Evolutionary conservation across 2,797 vertebrate genomes (phyloP).

Genomic region (Xenopus petersii): DNA sequence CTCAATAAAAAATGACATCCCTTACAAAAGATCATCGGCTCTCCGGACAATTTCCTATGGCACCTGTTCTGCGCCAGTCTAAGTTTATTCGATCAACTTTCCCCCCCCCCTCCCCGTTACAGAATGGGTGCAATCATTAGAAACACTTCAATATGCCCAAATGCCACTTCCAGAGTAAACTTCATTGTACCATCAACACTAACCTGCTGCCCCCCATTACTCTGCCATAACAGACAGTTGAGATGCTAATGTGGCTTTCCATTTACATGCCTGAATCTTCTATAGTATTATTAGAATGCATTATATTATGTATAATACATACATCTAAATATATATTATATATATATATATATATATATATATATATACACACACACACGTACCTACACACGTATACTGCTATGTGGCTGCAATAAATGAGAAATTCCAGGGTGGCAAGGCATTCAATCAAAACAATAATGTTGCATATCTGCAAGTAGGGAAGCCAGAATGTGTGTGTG

Average conservation of each 20-base stretch:
- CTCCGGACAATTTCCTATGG: conserved; percentile 4
- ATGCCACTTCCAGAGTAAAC: conserved; percentile 69
- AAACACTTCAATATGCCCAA: conserved; percentile 18
- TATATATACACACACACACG: not conserved
- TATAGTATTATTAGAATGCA: conserved; percentile 32
- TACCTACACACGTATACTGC: not conserved
- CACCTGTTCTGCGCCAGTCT: conserved; percentile 9
- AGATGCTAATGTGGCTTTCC: conserved; percentile 62
- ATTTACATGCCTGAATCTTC: conserved; percentile 58
- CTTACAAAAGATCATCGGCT: conserved; percentile 3
- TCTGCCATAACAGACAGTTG: conserved; percentile 56
- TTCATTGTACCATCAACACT: conserved; percentile 66
- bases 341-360: not conserved
- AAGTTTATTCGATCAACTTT: conserved; percentile 28
- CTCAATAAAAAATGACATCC: conserved; percentile 13
- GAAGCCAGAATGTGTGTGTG: not conserved
- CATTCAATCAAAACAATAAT: conserved; percentile 55
- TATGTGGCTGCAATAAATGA: not conserved
- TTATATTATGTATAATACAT: not conserved
- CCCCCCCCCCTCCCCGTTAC: not conserved
- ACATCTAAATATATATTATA: too few relatives aligned
- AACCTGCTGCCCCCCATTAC: conserved; percentile 63
- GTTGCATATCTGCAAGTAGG: conserved; percentile 33
- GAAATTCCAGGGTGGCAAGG: not conserved
- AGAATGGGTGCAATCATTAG: conserved; percentile 5